phyloP scores from a whole-genome alignment of 1,140 invertebrate genomes.

The Drosophila sp. region DNA sequence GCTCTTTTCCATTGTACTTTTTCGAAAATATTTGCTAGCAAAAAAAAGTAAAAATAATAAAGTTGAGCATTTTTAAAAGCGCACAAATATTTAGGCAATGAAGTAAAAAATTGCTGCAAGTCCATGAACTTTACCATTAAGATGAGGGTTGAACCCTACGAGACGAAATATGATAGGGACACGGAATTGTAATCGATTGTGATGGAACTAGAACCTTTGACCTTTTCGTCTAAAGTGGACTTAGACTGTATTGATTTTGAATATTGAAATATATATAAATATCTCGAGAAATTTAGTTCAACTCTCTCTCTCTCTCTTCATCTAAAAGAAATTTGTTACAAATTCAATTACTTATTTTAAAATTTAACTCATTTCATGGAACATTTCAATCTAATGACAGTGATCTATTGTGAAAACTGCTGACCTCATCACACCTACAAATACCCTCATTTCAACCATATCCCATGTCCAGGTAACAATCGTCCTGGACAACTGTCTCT shows the following conservation, averaged over 20 bases:
- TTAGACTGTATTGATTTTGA: too few species aligned
- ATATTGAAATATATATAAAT: too few species aligned
- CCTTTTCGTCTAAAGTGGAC: too few species aligned
- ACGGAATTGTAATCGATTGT: too few species aligned
- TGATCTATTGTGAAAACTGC: conserved; percentile 48
- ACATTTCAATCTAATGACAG: conserved; percentile 60
- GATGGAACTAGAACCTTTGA: too few species aligned
- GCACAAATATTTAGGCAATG: conserved; percentile 79
- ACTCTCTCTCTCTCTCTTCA: too few species aligned
- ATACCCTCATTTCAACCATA: not conserved
- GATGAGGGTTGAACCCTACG: conserved; percentile 26
- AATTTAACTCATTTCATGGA: conserved; percentile 42
- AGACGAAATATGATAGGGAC: too few species aligned
- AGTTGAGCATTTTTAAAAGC: conserved; percentile 64
- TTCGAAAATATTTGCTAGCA: conserved; percentile 70
- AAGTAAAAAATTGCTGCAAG: conserved; percentile 63
- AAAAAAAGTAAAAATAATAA: conserved; percentile 34
- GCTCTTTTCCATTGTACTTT: conserved; percentile 51
- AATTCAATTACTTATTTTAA: not conserved
- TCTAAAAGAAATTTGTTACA: too few species aligned
- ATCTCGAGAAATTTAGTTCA: too few species aligned
- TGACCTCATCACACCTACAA: conserved; percentile 61
- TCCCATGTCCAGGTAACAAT: conserved; percentile 32
- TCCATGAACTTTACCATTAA: not conserved
- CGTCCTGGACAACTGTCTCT: conserved; percentile 17